These are phyloP conservation scores for Calliopsis andreniformis DNA, from an alignment of 1,140 invertebrate genomes.

Conservation along the genomic window DNA sequence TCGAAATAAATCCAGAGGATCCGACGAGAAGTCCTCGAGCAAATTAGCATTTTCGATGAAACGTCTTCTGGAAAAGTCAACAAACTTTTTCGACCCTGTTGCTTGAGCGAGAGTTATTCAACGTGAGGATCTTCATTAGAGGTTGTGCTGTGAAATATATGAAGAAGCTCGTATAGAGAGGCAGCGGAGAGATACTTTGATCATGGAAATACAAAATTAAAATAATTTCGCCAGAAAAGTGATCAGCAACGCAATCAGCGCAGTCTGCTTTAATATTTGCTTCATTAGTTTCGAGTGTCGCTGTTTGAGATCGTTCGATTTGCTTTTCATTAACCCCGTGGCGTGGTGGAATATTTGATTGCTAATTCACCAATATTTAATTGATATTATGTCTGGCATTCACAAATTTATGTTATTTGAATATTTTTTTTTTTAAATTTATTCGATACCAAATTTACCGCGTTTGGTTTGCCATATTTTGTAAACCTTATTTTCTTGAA, in stretches of 20 bases:
- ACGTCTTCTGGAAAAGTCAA: not conserved
- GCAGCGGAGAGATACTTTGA: too few relatives aligned
- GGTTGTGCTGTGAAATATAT: not conserved
- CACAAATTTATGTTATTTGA: too few relatives aligned
- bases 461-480: too few relatives aligned
- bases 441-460: too few relatives aligned
- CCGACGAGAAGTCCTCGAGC: not conserved
- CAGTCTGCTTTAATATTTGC: not conserved
- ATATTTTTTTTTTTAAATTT: too few relatives aligned
- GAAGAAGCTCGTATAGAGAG: not conserved
- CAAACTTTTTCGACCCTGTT: conserved; percentile 8
- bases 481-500: too few relatives aligned
- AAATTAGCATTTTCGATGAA: conserved; percentile 17
- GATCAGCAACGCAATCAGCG: not conserved
- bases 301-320: not conserved
- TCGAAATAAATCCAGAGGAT: not conserved
- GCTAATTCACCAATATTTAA: not conserved
- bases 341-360: not conserved
- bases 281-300: conserved; percentile 8
- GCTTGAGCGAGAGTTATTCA: conserved; percentile 1
- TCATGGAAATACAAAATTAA: not conserved
- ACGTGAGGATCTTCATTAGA: conserved; percentile 13
- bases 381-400: too few relatives aligned
- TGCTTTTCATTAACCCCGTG: not conserved
- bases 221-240: not conserved